Evolutionary conservation across 1,140 invertebrate genomes (phyloP).

Genomic region (Pseudomyrmex cubaensis): DNA sequence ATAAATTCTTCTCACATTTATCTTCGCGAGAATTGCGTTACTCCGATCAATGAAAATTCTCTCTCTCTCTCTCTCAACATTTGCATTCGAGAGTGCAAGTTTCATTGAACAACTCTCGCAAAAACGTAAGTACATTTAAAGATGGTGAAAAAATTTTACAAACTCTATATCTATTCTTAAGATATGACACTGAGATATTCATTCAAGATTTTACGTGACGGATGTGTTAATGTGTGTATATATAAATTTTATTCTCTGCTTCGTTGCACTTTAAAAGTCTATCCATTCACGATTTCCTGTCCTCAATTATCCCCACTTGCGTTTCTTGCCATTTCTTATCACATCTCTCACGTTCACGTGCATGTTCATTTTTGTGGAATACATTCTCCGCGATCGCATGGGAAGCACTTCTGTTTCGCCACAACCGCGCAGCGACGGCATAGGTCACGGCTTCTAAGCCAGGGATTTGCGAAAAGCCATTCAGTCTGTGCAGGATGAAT

Average conservation of each 20-base stretch:
- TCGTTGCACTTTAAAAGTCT: conserved; percentile 7
- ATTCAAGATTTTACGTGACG: conserved; percentile 28
- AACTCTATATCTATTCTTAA: neutral
- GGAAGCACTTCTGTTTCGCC: conserved; percentile 51
- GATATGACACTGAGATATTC: conserved; percentile 20
- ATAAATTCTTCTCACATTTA: neutral
- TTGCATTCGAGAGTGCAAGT: neutral
- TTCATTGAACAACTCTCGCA: neutral
- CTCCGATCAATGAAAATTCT: too few species aligned
- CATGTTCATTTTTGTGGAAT: conserved; percentile 44
- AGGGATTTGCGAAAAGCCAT: conserved; percentile 46
- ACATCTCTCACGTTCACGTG: neutral
- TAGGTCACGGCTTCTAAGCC: conserved; percentile 52
- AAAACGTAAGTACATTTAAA: neutral
- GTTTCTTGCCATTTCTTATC: conserved; percentile 3
- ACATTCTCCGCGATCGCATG: conserved; percentile 46
- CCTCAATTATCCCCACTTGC: conserved; percentile 28
- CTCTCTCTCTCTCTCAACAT: too few species aligned
- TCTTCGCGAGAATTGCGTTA: neutral
- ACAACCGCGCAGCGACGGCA: neutral
- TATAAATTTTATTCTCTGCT: conserved; percentile 15
- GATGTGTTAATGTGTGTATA: neutral
- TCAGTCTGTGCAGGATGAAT: conserved; percentile 13
- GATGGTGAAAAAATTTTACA: neutral
- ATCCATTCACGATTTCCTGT: conserved; percentile 50